phyloP scores from a whole-genome alignment of 2,113 vertebrate species.

The Merops nubicus region DNA sequence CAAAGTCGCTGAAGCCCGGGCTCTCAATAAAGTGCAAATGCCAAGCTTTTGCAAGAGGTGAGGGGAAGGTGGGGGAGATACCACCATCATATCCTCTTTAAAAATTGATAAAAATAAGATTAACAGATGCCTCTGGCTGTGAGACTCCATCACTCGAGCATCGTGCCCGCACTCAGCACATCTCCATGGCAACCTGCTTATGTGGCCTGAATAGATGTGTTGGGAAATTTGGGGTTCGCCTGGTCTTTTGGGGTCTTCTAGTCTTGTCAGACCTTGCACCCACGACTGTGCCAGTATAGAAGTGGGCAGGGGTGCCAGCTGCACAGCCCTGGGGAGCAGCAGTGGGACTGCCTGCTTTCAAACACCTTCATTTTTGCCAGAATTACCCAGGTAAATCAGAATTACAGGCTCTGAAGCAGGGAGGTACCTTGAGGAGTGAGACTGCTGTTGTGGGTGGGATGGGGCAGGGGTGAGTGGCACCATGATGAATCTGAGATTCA shows the following conservation, averaged over 20 bases:
- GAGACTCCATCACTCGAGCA: not conserved
- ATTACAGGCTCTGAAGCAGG: not conserved
- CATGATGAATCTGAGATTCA: rapidly evolving
- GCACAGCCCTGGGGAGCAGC: rapidly evolving
- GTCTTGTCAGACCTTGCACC: not conserved
- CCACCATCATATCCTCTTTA: not conserved
- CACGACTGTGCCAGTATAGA: rapidly evolving
- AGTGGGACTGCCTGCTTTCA: rapidly evolving
- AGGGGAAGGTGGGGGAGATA: not conserved
- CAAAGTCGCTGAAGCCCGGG: not conserved
- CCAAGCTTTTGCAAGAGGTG: not conserved
- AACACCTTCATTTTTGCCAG: rapidly evolving
- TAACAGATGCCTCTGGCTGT: constrained; percentile 41
- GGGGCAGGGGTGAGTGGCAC: rapidly evolving
- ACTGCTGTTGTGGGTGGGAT: rapidly evolving
- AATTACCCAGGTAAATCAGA: not conserved
- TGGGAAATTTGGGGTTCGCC: not conserved
- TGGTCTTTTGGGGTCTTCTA: not conserved
- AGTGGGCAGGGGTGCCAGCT: not conserved
- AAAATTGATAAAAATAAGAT: constrained; percentile 49
- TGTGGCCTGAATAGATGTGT: not conserved
- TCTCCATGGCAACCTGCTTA: constrained; percentile 63
- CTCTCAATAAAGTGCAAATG: not conserved
- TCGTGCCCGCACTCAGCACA: not conserved
- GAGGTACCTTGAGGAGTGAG: not conserved